These are phyloP conservation scores for Myotis davidii DNA, from an alignment of 2,113 vertebrate species.

Conservation along the genomic window DNA sequence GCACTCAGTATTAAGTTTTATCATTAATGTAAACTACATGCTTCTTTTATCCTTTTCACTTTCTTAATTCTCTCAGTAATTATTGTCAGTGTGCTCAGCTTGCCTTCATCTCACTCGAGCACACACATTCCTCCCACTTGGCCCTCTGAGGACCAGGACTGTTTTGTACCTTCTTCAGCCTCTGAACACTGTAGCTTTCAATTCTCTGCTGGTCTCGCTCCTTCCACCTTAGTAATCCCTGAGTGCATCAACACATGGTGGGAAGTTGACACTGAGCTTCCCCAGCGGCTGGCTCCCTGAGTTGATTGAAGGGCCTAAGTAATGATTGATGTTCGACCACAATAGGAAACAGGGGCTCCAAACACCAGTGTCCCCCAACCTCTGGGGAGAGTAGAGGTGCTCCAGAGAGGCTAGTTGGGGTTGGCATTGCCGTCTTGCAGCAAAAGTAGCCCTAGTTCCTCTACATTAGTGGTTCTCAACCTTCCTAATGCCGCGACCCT, in stretches of 20 bases:
- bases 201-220: not conserved
- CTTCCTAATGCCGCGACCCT: too few species aligned
- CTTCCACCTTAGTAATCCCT: not conserved
- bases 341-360: not conserved
- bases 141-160: not conserved
- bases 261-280: not conserved
- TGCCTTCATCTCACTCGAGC: not conserved
- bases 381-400: not conserved
- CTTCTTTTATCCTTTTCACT: not conserved
- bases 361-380: not conserved
- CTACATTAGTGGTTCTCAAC: too few species aligned
- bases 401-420: not conserved
- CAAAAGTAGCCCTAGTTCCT: not conserved
- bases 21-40: not conserved
- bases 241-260: not conserved
- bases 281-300: not conserved
- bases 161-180: not conserved
- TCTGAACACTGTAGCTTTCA: not conserved
- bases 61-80: not conserved
- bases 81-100: not conserved
- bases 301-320: not conserved
- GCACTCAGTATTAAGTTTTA: not conserved
- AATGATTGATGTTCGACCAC: not conserved
- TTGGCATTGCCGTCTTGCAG: not conserved
- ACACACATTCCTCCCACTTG: not conserved